phyloP scores from a whole-genome alignment of 2,113 vertebrate species.

The Podarcis cretensis region DNA sequence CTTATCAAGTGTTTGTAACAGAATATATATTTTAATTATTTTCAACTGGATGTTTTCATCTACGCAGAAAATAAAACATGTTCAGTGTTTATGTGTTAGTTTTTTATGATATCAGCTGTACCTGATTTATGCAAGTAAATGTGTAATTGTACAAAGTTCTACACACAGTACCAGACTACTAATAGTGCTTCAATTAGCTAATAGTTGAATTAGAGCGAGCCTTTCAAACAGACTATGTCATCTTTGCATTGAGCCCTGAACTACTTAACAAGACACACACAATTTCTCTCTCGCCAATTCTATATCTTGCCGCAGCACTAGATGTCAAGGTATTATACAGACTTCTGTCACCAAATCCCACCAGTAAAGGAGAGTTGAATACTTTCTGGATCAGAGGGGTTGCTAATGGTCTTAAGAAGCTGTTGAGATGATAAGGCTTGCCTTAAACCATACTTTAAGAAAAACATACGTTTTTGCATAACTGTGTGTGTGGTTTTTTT shows the following conservation, averaged over 20 bases:
- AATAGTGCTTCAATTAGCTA: neutral
- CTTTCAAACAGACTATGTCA: neutral
- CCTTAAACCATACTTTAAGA: neutral
- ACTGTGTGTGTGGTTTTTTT: neutral
- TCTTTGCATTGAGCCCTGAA: neutral
- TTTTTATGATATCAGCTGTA: neutral
- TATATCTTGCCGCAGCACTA: neutral
- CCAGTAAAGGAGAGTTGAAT: neutral
- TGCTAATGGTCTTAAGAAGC: neutral
- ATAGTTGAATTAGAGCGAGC: neutral
- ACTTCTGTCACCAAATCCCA: neutral
- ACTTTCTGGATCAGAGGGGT: neutral
- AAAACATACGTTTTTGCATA: neutral
- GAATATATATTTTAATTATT: conserved; percentile 61
- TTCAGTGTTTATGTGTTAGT: conserved; percentile 25
- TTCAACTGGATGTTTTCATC: conserved; percentile 54
- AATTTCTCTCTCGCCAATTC: neutral
- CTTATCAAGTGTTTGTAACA: conserved; percentile 42
- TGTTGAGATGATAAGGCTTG: neutral
- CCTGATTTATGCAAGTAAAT: neutral
- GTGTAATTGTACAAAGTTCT: neutral
- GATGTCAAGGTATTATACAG: neutral
- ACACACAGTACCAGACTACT: neutral
- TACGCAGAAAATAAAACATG: conserved; percentile 66
- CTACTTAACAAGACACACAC: neutral